Percentiles rank a stretch among this genome's conserved stretches.
Evolutionary conservation across 2,113 vertebrate genomes (phyloP).

Genomic region (Platichthys stellatus): DNA sequence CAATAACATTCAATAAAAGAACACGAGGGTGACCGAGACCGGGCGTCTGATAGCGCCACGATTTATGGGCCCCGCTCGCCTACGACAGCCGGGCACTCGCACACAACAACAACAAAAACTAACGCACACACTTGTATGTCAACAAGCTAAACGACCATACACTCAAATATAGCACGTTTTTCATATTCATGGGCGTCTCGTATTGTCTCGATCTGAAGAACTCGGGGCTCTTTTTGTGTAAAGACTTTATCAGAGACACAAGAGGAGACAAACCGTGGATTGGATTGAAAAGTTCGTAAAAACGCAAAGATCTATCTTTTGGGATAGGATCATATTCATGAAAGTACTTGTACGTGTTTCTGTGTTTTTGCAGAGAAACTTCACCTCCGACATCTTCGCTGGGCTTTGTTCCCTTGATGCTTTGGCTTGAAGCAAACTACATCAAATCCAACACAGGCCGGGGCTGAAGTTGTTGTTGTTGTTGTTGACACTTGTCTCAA

Average conservation of each 20-base stretch:
- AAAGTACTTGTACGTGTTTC: background rate
- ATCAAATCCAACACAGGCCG: constrained; percentile 60
- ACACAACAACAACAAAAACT: background rate
- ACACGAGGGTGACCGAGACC: constrained; percentile 69
- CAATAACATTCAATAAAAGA: constrained; percentile 76
- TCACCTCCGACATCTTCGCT: constrained; percentile 26
- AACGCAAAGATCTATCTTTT: too few relatives aligned
- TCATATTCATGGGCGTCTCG: constrained; percentile 6
- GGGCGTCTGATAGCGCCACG: constrained; percentile 62
- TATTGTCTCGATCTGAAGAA: background rate
- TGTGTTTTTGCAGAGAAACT: constrained; percentile 27
- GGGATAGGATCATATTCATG: background rate
- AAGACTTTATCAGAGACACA: too few relatives aligned
- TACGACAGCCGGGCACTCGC: constrained; percentile 5
- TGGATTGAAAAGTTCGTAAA: too few relatives aligned
- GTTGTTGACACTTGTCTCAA: constrained; percentile 68
- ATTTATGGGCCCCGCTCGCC: constrained; percentile 65
- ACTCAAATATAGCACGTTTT: constrained; percentile 6
- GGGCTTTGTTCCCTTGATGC: constrained; percentile 36
- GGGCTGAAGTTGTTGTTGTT: constrained; percentile 28
- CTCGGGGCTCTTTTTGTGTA: background rate
- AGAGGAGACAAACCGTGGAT: background rate
- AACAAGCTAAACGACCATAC: background rate
- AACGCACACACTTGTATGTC: background rate
- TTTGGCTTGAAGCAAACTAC: constrained; percentile 50